Percentiles rank a stretch among this genome's conserved stretches.
phyloP scores from a whole-genome alignment of 1,140 invertebrate genomes.

The Aricia agestis region DNA sequence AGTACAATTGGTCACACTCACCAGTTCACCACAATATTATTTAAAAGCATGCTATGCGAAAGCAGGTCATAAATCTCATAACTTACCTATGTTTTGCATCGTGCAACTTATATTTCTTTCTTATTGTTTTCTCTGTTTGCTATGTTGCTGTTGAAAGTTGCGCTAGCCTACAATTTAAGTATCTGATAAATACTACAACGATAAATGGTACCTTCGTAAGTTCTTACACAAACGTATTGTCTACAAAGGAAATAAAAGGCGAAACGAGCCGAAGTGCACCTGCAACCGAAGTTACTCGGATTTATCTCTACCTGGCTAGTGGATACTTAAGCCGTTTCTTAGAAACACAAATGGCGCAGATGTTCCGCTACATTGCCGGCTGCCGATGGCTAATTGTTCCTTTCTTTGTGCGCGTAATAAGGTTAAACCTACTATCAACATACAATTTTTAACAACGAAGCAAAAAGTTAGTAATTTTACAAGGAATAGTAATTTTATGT shows the following conservation, averaged over 20 bases:
- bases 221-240: not conserved
- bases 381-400: conserved; percentile 5
- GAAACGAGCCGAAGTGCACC: not conserved
- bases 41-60: too few species aligned
- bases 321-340: not conserved
- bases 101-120: too few species aligned
- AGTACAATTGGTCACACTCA: too few species aligned
- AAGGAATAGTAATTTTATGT: not conserved
- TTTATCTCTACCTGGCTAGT: not conserved
- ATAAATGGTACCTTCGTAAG: not conserved
- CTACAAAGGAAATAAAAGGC: not conserved
- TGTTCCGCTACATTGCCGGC: not conserved
- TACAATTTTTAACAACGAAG: not conserved
- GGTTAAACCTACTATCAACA: not conserved
- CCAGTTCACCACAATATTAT: too few species aligned
- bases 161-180: not conserved
- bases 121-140: too few species aligned
- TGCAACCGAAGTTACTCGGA: not conserved
- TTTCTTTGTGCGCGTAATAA: not conserved
- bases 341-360: conserved; percentile 11
- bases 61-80: too few species aligned
- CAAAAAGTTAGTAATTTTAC: not conserved
- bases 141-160: not conserved
- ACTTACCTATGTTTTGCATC: too few species aligned
- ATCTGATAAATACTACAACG: not conserved